Percentiles rank a stretch among this genome's conserved stretches.
phyloP scores from a whole-genome alignment of 2,888 invertebrate species.

The Lobophora halterata region DNA sequence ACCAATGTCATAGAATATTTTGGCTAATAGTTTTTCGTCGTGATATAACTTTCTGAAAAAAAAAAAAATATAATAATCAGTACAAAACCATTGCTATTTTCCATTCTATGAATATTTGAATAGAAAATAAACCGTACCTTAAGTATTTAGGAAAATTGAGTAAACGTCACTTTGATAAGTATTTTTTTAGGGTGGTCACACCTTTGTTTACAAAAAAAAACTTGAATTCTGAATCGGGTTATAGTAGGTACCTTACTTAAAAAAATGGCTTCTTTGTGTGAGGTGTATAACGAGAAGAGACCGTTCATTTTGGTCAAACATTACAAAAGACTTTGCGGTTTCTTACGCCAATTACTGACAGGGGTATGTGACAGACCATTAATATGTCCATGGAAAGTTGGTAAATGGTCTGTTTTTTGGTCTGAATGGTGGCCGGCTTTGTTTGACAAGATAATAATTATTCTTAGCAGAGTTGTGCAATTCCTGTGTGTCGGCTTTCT shows the following conservation, averaged over 20 bases:
- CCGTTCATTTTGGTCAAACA: conserved; percentile 25
- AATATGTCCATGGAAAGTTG: conserved; percentile 34
- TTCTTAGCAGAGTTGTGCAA: conserved; percentile 28
- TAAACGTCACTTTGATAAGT: no score
- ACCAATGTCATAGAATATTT: no score
- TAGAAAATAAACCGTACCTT: no score
- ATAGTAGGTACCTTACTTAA: background rate
- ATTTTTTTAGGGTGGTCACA: no score
- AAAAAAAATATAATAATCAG: no score
- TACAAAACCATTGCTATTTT: no score
- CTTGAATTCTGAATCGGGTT: no score
- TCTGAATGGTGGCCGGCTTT: conserved; percentile 25
- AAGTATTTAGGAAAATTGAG: no score
- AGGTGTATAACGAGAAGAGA: background rate
- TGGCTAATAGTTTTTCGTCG: no score
- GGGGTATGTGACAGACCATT: conserved; percentile 35
- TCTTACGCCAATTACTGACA: conserved; percentile 9
- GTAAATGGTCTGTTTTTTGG: conserved; percentile 35
- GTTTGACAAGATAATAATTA: conserved; percentile 33
- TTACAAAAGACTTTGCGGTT: conserved; percentile 12
- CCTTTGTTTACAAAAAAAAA: no score
- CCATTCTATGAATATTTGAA: no score
- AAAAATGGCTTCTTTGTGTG: background rate
- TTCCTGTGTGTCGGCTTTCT: background rate
- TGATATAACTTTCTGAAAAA: no score